Percentiles rank a stretch among this genome's conserved stretches.
Evolutionary conservation across 2,888 invertebrate genomes (phyloP).

Genomic region (Dasypolia templi): DNA sequence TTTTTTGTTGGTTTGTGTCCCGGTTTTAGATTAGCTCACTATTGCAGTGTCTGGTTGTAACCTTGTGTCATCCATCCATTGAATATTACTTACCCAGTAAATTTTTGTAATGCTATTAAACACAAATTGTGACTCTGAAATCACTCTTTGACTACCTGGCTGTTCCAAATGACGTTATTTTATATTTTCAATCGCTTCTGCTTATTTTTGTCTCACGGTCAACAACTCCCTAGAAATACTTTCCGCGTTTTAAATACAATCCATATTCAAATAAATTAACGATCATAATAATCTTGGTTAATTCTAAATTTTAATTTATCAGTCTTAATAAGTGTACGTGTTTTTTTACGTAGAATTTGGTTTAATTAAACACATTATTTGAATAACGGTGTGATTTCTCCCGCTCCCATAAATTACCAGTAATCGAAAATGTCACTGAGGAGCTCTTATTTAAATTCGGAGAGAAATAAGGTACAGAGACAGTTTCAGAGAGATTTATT

Average conservation of each 20-base stretch:
- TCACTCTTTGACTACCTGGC: too few species aligned
- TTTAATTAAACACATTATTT: constrained; percentile 1
- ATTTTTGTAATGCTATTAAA: too few species aligned
- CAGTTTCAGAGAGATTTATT: not conserved
- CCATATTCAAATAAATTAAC: not conserved
- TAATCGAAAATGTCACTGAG: constrained; percentile 11
- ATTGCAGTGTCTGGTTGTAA: too few species aligned
- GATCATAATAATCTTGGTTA: not conserved
- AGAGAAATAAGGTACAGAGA: constrained; percentile 2
- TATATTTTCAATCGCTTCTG: not conserved
- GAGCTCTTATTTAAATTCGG: not conserved
- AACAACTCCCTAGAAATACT: not conserved
- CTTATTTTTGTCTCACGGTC: not conserved
- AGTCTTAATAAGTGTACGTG: not conserved
- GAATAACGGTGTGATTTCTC: not conserved
- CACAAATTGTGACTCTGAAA: too few species aligned
- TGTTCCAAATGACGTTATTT: not conserved
- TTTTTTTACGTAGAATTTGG: not conserved
- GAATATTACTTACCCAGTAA: too few species aligned
- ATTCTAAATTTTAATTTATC: not conserved
- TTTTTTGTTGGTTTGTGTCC: too few species aligned
- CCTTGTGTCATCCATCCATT: too few species aligned
- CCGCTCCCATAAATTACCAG: not conserved
- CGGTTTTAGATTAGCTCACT: too few species aligned
- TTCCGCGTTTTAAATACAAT: not conserved